Base-by-base conservation (phyloP, 2,888 invertebrate genomes). In the Ypsolopha sequella region DNA sequence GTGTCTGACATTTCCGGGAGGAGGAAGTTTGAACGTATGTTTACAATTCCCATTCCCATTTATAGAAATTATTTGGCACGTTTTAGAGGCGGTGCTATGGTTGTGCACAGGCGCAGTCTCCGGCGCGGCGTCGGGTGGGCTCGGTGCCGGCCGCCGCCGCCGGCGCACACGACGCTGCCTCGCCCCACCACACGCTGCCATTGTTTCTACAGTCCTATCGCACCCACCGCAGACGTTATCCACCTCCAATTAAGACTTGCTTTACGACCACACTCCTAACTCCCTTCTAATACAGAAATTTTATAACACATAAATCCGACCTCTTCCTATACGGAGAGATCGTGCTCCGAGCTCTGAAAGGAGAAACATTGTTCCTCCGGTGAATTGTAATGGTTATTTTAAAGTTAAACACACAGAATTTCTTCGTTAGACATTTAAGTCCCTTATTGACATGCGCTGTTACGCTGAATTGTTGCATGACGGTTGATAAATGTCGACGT, bases 161-260 rank as follows among this genome's bases (percentile, higher is more conserved):
- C 70, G 77, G 77, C 77, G 62, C 67, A 67, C 76, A 79, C 78
- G 58, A 61, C 14, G 49, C 49, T 10, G 41, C 51, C 14, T n/a
- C 39, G 48, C 44, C 48, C 34, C 63, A 62, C 73, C 72, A 67
- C 78, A 76, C 76, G 77, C 69, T 61, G 73, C 77, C 70, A 80
- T 81, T 82, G 80, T 80, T 53, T 56, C 53, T 63, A 52, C 55
- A 55, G 60, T 58, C 64, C 62, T 66, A 66, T 68, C 63, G 66
- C 65, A 24, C 24, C 24, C 65, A 65, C 65, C 66, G 62, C 62
- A 58, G 64, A 64, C 61, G 60, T 59, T 65, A 52, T 54, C 54
- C 53, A 54, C 70, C 69, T 66, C 68, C 76, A 80, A 80, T 80
- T 77, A 78, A 76, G 76, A 70, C 65, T 60, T 66, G 68, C 68